Evolutionary conservation across 2,888 invertebrate species (phyloP), one percentile per base, ranked within the genome.

Genomic region (Papilio elwesi): DNA sequence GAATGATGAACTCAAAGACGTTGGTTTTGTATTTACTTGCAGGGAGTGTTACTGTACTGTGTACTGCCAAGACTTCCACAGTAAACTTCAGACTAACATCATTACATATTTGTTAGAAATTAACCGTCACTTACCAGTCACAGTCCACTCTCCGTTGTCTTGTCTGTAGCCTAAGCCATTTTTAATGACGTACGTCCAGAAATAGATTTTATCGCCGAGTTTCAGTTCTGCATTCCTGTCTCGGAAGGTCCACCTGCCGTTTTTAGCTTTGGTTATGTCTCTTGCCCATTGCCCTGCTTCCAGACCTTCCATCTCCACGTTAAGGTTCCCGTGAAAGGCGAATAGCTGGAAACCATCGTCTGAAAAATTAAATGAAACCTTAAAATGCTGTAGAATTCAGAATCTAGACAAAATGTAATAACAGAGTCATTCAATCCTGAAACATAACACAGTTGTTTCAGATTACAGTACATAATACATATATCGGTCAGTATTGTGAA

Each of bases 171-270:
- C 97, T 38, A 96, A 83, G 0, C 96, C 96, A 76, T 96, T 90
- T 80, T 95, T 95, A 66, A 96, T 93, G 0, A 96, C 96, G 80
- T 95, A 96, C 0, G 96, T 95, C 97, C 97, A 97, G 84, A 96
- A 97, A 85, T 97, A 96, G 26, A 97, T 85, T 4, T 90, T 94
- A 81, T 97, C 97, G 0, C 96, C 96, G 0, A 90, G 80, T 78
- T 95, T 95, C 15, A 97, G 83, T 72, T 86, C 79, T 0, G 95
- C 94, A 1, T 86, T 86, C 1, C 88, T 90, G 82, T 97, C 96
- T 26, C 93, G 90, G 83, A 96, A 97, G 0, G 90, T 95, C 96
- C 96, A 97, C 74, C 95, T 90, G 5, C 96, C 96, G 68, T 95
- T 89, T 77, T 94, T 95, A 0, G 94, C 84, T 76, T 92, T 95